Base-by-base conservation (phyloP, 2,113 vertebrate species). In the Pseudorhombus dupliciocellatus region DNA sequence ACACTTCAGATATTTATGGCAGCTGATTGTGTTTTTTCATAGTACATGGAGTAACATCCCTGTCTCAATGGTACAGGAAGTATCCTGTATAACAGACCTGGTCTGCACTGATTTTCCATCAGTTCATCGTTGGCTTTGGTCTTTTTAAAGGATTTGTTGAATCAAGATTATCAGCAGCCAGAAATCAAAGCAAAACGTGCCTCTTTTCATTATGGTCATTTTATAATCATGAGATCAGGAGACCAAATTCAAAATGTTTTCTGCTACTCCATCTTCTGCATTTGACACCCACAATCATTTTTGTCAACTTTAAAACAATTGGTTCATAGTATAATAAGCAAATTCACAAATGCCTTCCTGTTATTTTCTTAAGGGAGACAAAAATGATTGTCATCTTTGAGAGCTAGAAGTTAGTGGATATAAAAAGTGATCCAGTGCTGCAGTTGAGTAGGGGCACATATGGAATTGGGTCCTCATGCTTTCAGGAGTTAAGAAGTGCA, bases 401-500 rank as follows among this genome's bases (percentile, higher is more conserved):
- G 7, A 48, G 25, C 9, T 21, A 20, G 5, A 48, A 16, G 20
- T 31, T 14, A 37, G 40, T 20, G 21, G 15, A 31, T 44, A 15
- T 16, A 57, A 65, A 54, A 54, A 46, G 14, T 7, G 20, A 21
- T 3, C 46, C 20, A 50, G 18, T 20, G 46, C 18, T n/a, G 20
- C 20, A 20, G 18, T 50, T 50, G 20, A 50, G 18, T 1, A 9
- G 20, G 8, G 20, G 46, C 46, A 50, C 46, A 50, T 8, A 57
- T 34, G 28, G 68, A 83, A 7, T 31, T 11, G 25, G 54, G 25
- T 37, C 67, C 65, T 82, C 55, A 22, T 73, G 64, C 61, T 79
- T 82, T 25, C 48, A 63, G 69, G 64, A 46, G 50, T 86, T 73
- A 85, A 63, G 55, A 44, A 52, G 67, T 26, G 24, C 72, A 74